Base-by-base conservation (phyloP, 2,888 invertebrate species). In the Harpalus rufipes region DNA sequence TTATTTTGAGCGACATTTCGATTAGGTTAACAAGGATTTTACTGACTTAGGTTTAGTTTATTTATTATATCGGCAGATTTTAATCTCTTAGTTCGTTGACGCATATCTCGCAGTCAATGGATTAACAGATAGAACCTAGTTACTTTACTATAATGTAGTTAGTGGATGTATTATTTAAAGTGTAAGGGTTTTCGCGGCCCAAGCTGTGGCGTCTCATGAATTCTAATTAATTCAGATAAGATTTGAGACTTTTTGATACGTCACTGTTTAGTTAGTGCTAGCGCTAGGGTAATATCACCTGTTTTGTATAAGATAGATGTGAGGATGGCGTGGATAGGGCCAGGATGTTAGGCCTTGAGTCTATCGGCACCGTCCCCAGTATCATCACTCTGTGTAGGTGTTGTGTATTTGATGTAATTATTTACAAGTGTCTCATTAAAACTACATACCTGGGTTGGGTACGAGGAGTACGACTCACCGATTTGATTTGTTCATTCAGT, bases 141-240 rank as follows among this genome's bases (percentile, higher is more conserved):
- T 78, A 51, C 58, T 78, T 78, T 78, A 74, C 58, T 56, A 21
- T 72, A 72, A 72, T 78, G 58, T 76, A 76, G 76, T 76, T 81
- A 81, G 79, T 80, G 14, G 80, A 80, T 80, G 74, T 82, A 82
- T 56, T 51, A 84, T 61, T 78, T 83, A 41, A 74, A 83, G 61
- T 83, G 83, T 83, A 83, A 83, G 83, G 83, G 83, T 83, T 83
- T 83, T 76, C 83, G 83, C 83, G 84, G 84, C 84, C 84, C 84
- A 84, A 74, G 32, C 76, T 78, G 78, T 84, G 84, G 63, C 84
- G 84, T 84, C 44, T 84, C 84, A 84, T 84, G n/a, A 84, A 74
- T 41, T 56, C 58, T 51, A 16, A 16, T 25, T 44, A 25, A 44
- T 18, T 51, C 21, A 21, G 21, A 21, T 21, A 21, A 21, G 21